phyloP scores from a whole-genome alignment of 2,888 invertebrate species.

The Cacoxenus indagator region DNA sequence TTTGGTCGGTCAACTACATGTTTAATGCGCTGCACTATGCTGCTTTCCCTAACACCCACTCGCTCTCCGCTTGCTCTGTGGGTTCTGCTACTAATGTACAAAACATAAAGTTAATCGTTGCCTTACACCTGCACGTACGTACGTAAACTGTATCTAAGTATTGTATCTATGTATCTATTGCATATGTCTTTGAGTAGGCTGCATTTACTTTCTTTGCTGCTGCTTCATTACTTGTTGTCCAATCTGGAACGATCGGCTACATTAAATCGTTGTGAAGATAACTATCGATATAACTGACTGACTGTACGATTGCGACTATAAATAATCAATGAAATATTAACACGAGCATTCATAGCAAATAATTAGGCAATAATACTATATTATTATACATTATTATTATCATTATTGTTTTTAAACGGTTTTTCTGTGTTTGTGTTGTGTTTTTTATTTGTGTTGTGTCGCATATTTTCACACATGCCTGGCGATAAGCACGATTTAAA shows the following conservation, averaged over 20 bases:
- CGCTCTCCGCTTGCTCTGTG: no score
- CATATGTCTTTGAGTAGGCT: no score
- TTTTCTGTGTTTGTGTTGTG: not conserved
- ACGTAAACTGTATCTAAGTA: no score
- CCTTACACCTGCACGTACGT: no score
- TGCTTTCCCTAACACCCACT: no score
- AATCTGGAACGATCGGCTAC: not conserved
- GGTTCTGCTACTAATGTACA: no score
- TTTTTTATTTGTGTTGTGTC: not conserved
- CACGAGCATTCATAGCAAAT: constrained; percentile 12
- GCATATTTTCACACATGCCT: not conserved
- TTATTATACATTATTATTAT: constrained; percentile 16
- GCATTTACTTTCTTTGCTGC: not conserved
- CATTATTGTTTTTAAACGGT: constrained; percentile 9
- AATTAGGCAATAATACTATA: constrained; percentile 23
- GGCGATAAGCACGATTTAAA: constrained; percentile 1
- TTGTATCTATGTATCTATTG: no score
- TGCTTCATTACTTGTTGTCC: not conserved
- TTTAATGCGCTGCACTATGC: not conserved
- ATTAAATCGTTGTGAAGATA: not conserved
- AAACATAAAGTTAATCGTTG: no score
- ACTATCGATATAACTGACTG: not conserved
- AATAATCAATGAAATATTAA: constrained; percentile 19
- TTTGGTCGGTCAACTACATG: not conserved
- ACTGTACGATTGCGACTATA: constrained; percentile 5